These are phyloP conservation scores for Tiaroga cobitis DNA, from an alignment of 2,797 vertebrate genomes.

Conservation along the genomic window DNA sequence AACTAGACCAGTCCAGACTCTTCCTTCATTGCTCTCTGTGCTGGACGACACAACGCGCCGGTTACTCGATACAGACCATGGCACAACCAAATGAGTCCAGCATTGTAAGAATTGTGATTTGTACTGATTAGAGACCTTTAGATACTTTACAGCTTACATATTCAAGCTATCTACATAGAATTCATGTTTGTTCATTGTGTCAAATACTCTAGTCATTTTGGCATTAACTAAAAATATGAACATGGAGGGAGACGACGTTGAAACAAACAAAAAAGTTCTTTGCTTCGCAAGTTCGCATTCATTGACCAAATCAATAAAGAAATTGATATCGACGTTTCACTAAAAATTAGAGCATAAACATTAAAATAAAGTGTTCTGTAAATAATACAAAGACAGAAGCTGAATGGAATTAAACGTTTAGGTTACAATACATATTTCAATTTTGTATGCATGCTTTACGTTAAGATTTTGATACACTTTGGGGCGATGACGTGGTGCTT, in stretches of 20 bases:
- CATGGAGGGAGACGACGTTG: conserved; percentile 26
- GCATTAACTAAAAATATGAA: not conserved
- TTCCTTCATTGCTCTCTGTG: no score
- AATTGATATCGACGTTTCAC: conserved; percentile 69
- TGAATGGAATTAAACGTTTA: conserved; percentile 86
- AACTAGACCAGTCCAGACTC: no score
- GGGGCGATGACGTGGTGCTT: conserved; percentile 55
- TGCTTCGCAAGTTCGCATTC: conserved; percentile 36
- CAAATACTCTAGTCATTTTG: conserved; percentile 38
- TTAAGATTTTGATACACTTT: conserved; percentile 75
- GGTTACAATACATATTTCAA: conserved; percentile 81
- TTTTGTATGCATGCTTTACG: conserved; percentile 89
- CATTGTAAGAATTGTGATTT: conserved; percentile 27
- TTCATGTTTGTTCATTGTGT: conserved; percentile 52
- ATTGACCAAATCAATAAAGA: not conserved
- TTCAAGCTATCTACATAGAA: conserved; percentile 45
- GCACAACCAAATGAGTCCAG: conserved; percentile 9
- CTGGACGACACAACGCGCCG: conserved; percentile 42
- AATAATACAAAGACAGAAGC: conserved; percentile 87
- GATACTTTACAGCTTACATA: conserved; percentile 36
- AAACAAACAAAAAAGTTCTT: not conserved
- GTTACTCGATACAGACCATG: conserved; percentile 51
- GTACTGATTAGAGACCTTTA: conserved; percentile 45
- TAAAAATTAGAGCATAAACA: conserved; percentile 77
- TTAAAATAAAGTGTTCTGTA: conserved; percentile 77